Conservation (phyloP, 2,113 vertebrate species). For the Natator depressus region DNA sequence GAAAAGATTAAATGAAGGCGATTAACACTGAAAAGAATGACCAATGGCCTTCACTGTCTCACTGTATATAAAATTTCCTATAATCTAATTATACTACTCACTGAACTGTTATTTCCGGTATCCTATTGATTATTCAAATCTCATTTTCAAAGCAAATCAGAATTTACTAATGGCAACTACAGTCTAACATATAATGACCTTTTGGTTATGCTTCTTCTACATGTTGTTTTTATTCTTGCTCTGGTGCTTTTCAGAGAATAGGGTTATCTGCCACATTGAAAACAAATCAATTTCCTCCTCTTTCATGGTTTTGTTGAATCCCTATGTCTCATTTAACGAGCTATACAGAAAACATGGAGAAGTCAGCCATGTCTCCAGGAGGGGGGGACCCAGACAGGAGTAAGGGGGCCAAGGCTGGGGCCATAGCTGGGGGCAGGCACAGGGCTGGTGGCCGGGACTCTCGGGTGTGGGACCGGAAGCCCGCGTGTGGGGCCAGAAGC, state of each 20-base stretch:
- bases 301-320: not conserved
- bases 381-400: no score
- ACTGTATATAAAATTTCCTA: slow-evolving; percentile 11
- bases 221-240: not conserved
- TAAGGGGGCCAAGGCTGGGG: no score
- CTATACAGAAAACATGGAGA: not conserved
- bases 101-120: not conserved
- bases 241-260: not conserved
- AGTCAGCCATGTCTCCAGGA: not conserved
- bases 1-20: not conserved
- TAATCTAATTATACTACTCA: not conserved
- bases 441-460: no score
- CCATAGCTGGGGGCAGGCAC: no score
- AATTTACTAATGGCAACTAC: not conserved
- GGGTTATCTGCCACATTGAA: not conserved
- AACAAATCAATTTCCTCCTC: not conserved
- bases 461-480: no score
- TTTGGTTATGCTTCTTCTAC: not conserved
- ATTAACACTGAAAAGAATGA: not conserved
- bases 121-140: not conserved
- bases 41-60: not conserved
- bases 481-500: no score
- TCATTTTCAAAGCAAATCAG: not conserved
- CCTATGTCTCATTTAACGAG: not conserved
- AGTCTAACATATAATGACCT: not conserved